phyloP scores from a whole-genome alignment of 2,797 vertebrate genomes.

The Pseudotriccus pelzelni region DNA sequence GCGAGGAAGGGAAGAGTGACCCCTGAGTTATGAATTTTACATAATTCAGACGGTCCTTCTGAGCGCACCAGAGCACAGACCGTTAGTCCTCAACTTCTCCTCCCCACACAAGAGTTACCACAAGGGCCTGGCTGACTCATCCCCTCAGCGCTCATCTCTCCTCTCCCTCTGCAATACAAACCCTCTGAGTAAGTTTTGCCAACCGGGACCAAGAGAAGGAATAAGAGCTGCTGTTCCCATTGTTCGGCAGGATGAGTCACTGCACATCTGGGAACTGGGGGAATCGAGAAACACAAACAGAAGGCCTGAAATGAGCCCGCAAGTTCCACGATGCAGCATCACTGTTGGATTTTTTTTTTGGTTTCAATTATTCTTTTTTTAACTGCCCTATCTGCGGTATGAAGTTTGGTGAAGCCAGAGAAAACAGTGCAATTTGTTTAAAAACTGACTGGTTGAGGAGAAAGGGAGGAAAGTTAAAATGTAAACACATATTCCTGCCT shows the following conservation, averaged over 20 bases:
- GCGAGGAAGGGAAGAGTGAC: neutral
- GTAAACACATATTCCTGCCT: neutral
- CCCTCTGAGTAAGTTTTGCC: conserved; percentile 57
- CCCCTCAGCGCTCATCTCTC: neutral
- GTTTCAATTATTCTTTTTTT: neutral
- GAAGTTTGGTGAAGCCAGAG: neutral
- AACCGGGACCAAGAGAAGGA: conserved; percentile 58
- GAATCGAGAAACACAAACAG: conserved; percentile 55
- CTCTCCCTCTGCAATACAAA: conserved; percentile 8
- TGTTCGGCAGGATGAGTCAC: conserved; percentile 64
- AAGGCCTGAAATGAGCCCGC: conserved; percentile 27
- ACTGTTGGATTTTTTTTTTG: neutral
- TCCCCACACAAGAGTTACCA: neutral
- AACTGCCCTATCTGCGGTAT: neutral
- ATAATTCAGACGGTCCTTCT: neutral
- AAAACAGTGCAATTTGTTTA: neutral
- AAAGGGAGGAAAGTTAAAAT: neutral
- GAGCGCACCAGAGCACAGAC: neutral
- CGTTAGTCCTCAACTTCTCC: neutral
- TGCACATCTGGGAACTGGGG: conserved; percentile 64
- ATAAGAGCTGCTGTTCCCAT: conserved; percentile 63
- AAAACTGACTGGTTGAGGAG: neutral
- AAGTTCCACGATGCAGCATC: neutral
- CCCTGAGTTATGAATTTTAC: neutral
- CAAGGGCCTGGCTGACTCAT: conserved; percentile 27